Conservation (phyloP, 2,888 invertebrate species). For the Oscheius onirici region DNA sequence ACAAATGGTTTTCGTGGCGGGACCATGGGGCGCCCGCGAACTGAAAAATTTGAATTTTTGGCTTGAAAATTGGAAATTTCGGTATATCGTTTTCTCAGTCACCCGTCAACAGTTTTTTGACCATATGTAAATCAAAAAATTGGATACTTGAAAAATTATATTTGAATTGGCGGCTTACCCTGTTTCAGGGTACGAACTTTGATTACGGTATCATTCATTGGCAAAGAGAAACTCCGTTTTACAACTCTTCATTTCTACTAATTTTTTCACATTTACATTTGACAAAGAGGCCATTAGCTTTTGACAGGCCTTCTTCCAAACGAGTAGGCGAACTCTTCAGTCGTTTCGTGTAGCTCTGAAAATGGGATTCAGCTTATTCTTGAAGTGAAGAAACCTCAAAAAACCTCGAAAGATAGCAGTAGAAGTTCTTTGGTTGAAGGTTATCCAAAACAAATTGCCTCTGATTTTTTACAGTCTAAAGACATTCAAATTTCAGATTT, state of each 20-base stretch:
- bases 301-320: background rate
- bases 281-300: background rate
- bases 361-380: background rate
- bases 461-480: constrained; percentile 25
- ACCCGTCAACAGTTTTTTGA: background rate
- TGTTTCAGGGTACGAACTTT: no score
- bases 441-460: constrained; percentile 43
- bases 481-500: background rate
- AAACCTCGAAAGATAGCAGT: constrained; percentile 47
- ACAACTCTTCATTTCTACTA: background rate
- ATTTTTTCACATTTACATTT: background rate
- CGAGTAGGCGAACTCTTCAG: background rate
- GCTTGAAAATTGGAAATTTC: no score
- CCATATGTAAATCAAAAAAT: background rate
- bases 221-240: no score
- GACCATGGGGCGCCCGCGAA: no score
- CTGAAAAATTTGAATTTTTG: no score
- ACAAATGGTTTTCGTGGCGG: no score
- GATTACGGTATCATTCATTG: no score
- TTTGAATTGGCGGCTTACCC: background rate
- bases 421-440: constrained; percentile 49
- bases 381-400: constrained; percentile 32
- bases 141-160: background rate
- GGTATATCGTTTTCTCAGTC: no score
- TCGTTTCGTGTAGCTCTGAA: constrained; percentile 4